A percentile compares a stretch with the other conserved stretches of the same genome.
Conservation (phyloP, 2,797 vertebrate species). For the Mareca penelope region DNA sequence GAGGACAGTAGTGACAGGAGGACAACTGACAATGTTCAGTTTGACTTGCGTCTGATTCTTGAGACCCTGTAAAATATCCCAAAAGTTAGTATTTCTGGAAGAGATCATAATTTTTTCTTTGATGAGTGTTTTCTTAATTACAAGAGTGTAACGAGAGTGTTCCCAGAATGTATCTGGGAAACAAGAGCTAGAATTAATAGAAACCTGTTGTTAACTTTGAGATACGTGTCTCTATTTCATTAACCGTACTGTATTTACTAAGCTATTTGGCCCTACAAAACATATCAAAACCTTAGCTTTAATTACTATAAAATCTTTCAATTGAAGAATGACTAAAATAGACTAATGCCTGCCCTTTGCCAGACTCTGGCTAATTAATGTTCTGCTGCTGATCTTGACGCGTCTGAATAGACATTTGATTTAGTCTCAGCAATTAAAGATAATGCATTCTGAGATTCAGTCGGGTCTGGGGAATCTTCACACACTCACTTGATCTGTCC, state of each 20-base stretch:
- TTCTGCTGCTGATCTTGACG: not conserved
- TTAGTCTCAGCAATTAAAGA: not conserved
- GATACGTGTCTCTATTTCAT: not conserved
- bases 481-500: not conserved
- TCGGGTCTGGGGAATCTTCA: not conserved
- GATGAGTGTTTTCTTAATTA: not conserved
- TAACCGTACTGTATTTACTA: not conserved
- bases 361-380: not conserved
- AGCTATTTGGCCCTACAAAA: not conserved
- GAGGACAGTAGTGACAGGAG: constrained; percentile 97
- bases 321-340: not conserved
- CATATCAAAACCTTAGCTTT: not conserved
- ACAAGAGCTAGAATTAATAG: not conserved
- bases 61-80: constrained; percentile 85
- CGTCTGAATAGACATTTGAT: not conserved
- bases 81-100: not conserved
- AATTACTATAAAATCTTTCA: not conserved
- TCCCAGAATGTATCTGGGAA: not conserved
- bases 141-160: not conserved
- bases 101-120: not conserved
- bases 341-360: not conserved
- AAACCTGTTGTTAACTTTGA: not conserved
- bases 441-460: not conserved
- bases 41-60: constrained; percentile 98
- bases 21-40: constrained; percentile 98